phyloP scores from a whole-genome alignment of 2,797 vertebrate genomes.

The Cossypha caffra region DNA sequence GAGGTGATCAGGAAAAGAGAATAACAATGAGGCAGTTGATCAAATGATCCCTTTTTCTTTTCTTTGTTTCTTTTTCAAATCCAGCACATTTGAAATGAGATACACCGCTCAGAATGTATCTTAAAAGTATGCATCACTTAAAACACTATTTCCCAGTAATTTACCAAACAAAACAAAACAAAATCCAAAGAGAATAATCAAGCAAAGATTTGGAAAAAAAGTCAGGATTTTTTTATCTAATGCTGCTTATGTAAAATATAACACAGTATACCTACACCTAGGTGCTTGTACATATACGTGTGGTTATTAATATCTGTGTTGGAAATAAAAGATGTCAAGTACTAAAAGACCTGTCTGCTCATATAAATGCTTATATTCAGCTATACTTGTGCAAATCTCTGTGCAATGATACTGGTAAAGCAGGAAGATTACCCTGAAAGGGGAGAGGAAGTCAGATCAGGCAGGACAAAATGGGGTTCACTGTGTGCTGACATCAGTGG shows the following conservation, averaged over 20 bases:
- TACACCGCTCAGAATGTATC: background rate
- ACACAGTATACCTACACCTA: background rate
- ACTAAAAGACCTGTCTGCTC: background rate
- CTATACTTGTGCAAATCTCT: background rate
- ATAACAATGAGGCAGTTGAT: conserved; percentile 1
- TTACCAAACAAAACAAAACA: background rate
- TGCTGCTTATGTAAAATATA: background rate
- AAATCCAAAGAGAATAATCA: background rate
- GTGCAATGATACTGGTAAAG: background rate
- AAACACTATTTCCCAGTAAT: background rate
- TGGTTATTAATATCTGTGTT: background rate
- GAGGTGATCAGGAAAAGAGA: conserved; percentile 29
- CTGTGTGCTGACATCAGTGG: background rate
- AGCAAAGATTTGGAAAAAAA: background rate
- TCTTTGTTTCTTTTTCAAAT: background rate
- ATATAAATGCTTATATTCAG: background rate
- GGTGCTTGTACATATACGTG: background rate
- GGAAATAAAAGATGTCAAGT: background rate
- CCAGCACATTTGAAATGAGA: background rate
- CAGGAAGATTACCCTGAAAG: background rate
- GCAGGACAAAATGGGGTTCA: background rate
- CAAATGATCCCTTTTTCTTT: background rate
- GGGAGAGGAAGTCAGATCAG: background rate
- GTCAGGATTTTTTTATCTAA: background rate
- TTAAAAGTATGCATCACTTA: background rate